These are phyloP conservation scores for Neoniphon sammara DNA, from an alignment of 2,797 vertebrate genomes.

Conservation along the genomic window DNA sequence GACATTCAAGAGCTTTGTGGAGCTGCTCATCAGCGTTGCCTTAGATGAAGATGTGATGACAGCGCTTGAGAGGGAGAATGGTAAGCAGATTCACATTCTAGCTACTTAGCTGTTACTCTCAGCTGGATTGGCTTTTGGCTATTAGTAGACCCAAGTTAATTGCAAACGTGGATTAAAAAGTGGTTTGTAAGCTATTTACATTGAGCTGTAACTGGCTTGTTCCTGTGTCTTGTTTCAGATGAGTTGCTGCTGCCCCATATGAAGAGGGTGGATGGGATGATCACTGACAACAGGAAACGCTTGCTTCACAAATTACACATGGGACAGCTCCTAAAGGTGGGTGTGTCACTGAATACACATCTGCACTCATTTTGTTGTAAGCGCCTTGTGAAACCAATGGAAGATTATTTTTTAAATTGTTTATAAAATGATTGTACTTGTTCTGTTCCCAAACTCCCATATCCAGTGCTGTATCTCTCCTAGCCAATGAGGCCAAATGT, in stretches of 20 bases:
- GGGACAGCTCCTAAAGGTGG: slow-evolving; percentile 94
- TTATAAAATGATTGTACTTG: neutral
- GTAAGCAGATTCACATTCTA: slow-evolving; percentile 74
- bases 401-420: neutral
- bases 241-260: slow-evolving; percentile 95
- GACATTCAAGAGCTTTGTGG: slow-evolving; percentile 96
- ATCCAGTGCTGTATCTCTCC: neutral
- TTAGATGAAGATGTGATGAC: slow-evolving; percentile 92
- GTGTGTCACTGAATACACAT: slow-evolving; percentile 11
- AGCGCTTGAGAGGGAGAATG: slow-evolving; percentile 93
- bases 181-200: neutral
- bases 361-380: neutral
- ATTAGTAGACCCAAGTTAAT: neutral
- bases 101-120: neutral
- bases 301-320: slow-evolving; percentile 93
- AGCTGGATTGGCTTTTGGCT: neutral
- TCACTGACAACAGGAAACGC: slow-evolving; percentile 93
- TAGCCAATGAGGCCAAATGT: neutral
- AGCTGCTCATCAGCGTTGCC: slow-evolving; percentile 92
- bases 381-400: neutral
- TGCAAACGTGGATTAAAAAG: neutral
- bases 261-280: slow-evolving; percentile 95
- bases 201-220: slow-evolving; percentile 3
- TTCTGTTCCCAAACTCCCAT: neutral
- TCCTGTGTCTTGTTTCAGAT: slow-evolving; percentile 81